A percentile compares a stretch with the other conserved stretches of the same genome.
These are phyloP conservation scores for Poecilia picta DNA, from an alignment of 2,797 vertebrate genomes.

Conservation along the genomic window DNA sequence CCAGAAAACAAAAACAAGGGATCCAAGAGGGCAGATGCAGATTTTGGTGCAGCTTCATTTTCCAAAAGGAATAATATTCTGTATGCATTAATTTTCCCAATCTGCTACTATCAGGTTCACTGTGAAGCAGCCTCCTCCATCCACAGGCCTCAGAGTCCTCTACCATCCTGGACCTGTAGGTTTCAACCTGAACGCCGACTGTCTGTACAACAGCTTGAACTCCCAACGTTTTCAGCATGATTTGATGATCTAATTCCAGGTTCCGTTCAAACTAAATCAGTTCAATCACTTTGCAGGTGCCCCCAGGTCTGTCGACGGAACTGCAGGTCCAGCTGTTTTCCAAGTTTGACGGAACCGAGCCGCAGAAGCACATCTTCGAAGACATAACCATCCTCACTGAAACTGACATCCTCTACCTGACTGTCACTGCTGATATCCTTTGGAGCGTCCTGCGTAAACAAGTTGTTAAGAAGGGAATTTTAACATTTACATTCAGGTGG, in stretches of 20 bases:
- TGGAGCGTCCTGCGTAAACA: neutral
- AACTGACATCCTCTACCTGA: conserved; percentile 84
- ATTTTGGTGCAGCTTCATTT: neutral
- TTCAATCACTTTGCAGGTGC: conserved; percentile 79
- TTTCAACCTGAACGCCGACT: conserved; percentile 27
- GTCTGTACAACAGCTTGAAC: neutral
- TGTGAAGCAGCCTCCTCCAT: conserved; percentile 86
- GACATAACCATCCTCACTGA: conserved; percentile 87
- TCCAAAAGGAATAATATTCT: conserved; percentile 34
- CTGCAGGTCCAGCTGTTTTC: conserved; percentile 86
- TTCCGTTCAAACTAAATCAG: neutral
- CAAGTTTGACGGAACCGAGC: conserved; percentile 55
- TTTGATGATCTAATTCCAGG: neutral
- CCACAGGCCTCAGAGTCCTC: conserved; percentile 84
- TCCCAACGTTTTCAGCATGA: neutral
- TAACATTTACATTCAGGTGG: neutral
- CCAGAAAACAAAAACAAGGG: neutral
- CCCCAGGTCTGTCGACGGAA: conserved; percentile 85
- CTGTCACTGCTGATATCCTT: conserved; percentile 93
- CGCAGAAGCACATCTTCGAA: conserved; percentile 68
- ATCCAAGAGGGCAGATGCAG: neutral
- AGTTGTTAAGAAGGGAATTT: neutral
- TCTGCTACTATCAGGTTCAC: conserved; percentile 80
- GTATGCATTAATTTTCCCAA: conserved; percentile 28
- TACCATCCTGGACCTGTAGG: conserved; percentile 89